Conservation (phyloP, 2,888 invertebrate genomes). For the Rambutsinella grinnellia region DNA sequence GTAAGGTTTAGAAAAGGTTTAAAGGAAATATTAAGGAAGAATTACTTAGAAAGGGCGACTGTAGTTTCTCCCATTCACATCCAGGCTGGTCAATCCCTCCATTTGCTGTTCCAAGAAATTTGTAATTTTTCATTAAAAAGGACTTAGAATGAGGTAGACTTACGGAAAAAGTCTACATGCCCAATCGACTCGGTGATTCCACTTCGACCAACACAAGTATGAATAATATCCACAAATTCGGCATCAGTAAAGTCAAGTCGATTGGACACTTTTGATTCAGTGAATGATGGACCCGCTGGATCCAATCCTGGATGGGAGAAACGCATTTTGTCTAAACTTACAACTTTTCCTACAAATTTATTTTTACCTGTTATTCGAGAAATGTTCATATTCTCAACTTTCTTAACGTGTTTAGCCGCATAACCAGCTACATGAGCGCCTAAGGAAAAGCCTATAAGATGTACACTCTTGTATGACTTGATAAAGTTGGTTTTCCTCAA, state of each 20-base stretch:
- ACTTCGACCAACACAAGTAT: constrained; percentile 53
- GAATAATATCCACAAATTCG: constrained; percentile 77
- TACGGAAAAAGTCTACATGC: constrained; percentile 58
- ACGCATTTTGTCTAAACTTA: not conserved
- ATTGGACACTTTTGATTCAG: constrained; percentile 69
- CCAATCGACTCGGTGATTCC: constrained; percentile 48
- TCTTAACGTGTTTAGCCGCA: constrained; percentile 51
- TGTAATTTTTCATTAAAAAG: no score
- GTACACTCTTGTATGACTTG: constrained; percentile 40
- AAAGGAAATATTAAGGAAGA: no score
- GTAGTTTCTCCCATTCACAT: constrained; percentile 50
- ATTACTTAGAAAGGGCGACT: constrained; percentile 43
- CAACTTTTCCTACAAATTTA: not conserved
- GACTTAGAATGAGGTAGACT: no score
- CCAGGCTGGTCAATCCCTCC: constrained; percentile 55
- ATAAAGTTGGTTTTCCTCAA: constrained; percentile 40
- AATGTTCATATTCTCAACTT: constrained; percentile 31
- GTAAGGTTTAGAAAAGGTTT: no score
- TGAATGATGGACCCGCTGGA: constrained; percentile 78
- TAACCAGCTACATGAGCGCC: constrained; percentile 60
- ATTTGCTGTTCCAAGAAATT: no score
- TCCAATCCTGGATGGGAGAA: constrained; percentile 72
- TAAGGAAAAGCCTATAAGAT: constrained; percentile 60
- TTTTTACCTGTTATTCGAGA: constrained; percentile 52
- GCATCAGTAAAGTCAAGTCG: constrained; percentile 77